Base-by-base conservation (phyloP, 2,797 vertebrate genomes). In the Sebastes trivittatus region DNA sequence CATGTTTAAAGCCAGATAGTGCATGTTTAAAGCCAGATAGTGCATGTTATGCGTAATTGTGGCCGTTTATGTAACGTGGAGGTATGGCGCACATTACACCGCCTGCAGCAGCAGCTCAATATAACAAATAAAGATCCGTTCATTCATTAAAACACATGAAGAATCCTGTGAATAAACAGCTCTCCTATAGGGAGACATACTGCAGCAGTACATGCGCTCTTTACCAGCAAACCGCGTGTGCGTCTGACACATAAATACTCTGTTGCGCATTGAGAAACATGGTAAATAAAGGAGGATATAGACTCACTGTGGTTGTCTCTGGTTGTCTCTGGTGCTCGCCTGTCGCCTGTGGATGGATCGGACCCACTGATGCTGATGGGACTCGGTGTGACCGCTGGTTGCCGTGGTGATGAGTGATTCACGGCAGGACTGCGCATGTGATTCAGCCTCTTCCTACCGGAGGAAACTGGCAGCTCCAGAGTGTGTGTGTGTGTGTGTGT, bases 361-460 rank as follows among this genome's bases (percentile, higher is more conserved):
- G 87, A 75, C 70, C 68, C 61, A 36, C 75, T 72, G 90, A 85
- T 90, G 91, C 90, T 85, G 81, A 72, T 74, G 78, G 83, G 84
- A 84, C 78, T 79, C 80, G 79, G 64, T 85, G 87, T 81, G 89
- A 79, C 70, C 82, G 83, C 86, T 85, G 88, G 94, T 95, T 95
- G 89, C 93, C 91, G 81, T 93, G 95, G 94, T 91, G 93, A 95
- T 88, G 92, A 56, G 89, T 83, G 93, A 86, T 87, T 88, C 91
- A 78, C 83, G 78, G 83, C 85, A 88, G 89, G 72, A 90, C 92
- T 94, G 93, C 94, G 94, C 93, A 92, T 82, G 92, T 84, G 38
- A 85, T 82, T 62, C 72, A 77, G 88, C 65, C 38, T 38, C 38
- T 38, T 38, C 38, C 38, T 86, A 42, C 78, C 79, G 67, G 80